Percentiles rank a stretch among this genome's conserved stretches.
phyloP scores from a whole-genome alignment of 2,888 invertebrate genomes.

The Stramonita haemastoma region DNA sequence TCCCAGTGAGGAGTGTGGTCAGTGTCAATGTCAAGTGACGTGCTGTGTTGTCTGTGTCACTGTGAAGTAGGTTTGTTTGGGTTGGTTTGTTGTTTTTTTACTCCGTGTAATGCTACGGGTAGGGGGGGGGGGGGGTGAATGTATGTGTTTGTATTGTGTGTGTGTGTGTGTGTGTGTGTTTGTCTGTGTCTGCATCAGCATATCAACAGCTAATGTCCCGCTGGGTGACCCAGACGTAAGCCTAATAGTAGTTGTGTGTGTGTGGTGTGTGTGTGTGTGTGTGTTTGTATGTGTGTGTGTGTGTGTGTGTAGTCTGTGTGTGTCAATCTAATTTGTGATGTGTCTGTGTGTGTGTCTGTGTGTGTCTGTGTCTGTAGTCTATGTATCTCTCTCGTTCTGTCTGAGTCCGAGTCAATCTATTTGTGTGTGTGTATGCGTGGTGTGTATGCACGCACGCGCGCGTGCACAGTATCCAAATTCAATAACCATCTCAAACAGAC shows the following conservation, averaged over 20 bases:
- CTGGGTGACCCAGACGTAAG: no score
- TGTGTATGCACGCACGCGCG: background rate
- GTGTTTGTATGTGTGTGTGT: background rate
- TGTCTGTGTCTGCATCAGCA: background rate
- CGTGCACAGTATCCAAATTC: no score
- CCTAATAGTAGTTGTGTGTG: background rate
- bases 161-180: background rate
- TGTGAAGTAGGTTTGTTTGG: no score
- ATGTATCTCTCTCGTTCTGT: background rate
- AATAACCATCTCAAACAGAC: no score
- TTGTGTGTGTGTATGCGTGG: background rate
- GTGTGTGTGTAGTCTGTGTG: constrained; percentile 1
- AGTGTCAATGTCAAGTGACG: no score
- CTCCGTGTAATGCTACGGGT: no score
- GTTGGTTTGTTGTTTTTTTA: no score
- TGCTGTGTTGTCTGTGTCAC: no score
- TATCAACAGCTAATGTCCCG: no score
- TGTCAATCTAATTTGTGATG: no score
- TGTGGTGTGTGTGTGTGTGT: constrained; percentile 3
- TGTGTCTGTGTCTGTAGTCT: background rate
- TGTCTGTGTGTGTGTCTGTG: constrained; percentile 1
- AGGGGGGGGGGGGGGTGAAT: no score
- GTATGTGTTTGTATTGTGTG: background rate
- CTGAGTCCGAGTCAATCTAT: background rate
- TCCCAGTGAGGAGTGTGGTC: no score